A percentile compares a stretch with the other conserved stretches of the same genome.
phyloP scores from a whole-genome alignment of 2,797 vertebrate species.

The Cyprinella venusta region DNA sequence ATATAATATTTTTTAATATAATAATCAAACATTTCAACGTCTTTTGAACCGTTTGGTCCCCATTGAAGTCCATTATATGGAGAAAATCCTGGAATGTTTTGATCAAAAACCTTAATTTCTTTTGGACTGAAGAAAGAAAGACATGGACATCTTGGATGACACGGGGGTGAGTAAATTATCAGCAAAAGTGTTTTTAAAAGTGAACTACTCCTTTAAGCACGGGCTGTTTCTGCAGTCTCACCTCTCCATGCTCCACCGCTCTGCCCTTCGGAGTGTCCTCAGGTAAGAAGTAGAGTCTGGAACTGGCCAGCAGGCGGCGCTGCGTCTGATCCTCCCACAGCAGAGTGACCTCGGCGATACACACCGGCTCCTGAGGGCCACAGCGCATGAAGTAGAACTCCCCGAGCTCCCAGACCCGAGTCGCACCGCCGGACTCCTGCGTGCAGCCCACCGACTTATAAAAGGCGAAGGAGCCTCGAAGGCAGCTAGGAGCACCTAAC shows the following conservation, averaged over 20 bases:
- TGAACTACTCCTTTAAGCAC: not conserved
- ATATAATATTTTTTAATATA: too few relatives aligned
- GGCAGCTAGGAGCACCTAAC: conserved; percentile 82
- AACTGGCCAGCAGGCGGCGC: conserved; percentile 80
- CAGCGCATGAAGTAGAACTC: conserved; percentile 84
- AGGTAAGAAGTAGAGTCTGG: conserved; percentile 81
- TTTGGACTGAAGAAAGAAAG: too few relatives aligned
- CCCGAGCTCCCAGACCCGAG: conserved; percentile 77
- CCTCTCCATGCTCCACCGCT: conserved; percentile 81
- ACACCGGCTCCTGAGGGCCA: conserved; percentile 77
- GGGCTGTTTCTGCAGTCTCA: conserved; percentile 53
- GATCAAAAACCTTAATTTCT: too few relatives aligned
- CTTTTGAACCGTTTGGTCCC: too few relatives aligned
- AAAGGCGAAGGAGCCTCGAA: conserved; percentile 81
- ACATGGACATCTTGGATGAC: too few relatives aligned
- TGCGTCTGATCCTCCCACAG: conserved; percentile 82
- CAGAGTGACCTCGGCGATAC: conserved; percentile 82
- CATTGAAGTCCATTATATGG: too few relatives aligned
- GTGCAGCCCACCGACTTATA: conserved; percentile 80
- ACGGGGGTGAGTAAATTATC: too few relatives aligned
- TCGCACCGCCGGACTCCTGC: conserved; percentile 62
- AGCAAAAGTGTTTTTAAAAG: too few relatives aligned
- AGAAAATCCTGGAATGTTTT: too few relatives aligned
- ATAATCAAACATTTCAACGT: too few relatives aligned
- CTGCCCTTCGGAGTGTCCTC: conserved; percentile 83